phyloP scores from a whole-genome alignment of 2,797 vertebrate species.

The Rhinichthys osculus region DNA sequence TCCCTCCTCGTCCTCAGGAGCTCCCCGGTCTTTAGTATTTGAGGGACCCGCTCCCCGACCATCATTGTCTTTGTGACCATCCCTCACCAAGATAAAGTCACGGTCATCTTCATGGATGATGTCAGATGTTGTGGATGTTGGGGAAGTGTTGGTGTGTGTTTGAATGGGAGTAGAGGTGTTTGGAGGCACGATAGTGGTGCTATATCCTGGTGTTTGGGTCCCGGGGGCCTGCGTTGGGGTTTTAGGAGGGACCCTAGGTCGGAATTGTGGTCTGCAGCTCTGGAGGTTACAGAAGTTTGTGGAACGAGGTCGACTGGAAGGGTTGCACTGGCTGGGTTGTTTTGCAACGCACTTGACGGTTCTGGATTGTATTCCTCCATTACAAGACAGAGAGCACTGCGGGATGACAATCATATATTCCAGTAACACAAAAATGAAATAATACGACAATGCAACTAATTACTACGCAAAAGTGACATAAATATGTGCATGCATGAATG shows the following conservation, averaged over 20 bases:
- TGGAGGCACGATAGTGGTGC: conserved; percentile 28
- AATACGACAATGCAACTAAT: not conserved
- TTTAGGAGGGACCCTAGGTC: conserved; percentile 45
- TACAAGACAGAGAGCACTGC: conserved; percentile 93
- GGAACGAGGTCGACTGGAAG: conserved; percentile 85
- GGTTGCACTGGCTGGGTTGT: conserved; percentile 80
- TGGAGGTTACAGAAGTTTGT: conserved; percentile 90
- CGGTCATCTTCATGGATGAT: conserved; percentile 64
- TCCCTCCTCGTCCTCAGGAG: conserved; percentile 69
- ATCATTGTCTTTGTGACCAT: conserved; percentile 54
- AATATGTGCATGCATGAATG: not conserved
- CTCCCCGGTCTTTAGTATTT: not conserved
- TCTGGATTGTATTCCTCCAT: conserved; percentile 89
- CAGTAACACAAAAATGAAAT: not conserved
- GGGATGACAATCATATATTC: not conserved
- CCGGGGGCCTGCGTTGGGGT: conserved; percentile 46
- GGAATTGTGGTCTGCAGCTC: conserved; percentile 78
- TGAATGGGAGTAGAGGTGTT: conserved; percentile 36
- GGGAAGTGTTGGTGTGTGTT: conserved; percentile 40
- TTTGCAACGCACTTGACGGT: conserved; percentile 83
- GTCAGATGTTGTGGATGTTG: conserved; percentile 49
- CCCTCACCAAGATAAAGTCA: conserved; percentile 65
- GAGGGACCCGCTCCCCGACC: conserved; percentile 3
- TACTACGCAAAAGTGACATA: not conserved
- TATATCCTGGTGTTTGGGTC: not conserved